phyloP scores from a whole-genome alignment of 2,888 invertebrate genomes.

The Sturmia bella region DNA sequence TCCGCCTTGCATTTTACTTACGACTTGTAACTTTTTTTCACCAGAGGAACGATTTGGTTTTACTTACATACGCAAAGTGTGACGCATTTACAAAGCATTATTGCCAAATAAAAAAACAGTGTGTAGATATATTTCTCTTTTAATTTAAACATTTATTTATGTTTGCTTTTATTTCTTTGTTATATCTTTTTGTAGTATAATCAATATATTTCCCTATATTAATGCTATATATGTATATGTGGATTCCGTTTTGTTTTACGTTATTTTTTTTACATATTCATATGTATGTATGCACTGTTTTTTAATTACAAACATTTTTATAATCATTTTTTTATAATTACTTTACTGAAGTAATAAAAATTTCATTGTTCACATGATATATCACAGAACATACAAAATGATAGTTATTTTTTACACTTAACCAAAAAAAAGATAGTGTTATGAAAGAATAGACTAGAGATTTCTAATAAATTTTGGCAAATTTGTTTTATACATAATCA shows the following conservation, averaged over 20 bases:
- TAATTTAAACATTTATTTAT: slow-evolving; percentile 61
- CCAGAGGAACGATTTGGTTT: no score
- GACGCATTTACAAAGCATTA: not conserved
- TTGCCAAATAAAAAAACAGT: no score
- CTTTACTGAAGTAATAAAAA: slow-evolving; percentile 64
- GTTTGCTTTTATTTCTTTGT: slow-evolving; percentile 58
- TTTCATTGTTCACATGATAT: slow-evolving; percentile 71
- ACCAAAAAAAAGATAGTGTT: slow-evolving; percentile 29
- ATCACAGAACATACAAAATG: slow-evolving; percentile 80
- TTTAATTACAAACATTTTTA: slow-evolving; percentile 52
- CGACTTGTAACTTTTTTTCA: no score
- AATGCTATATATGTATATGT: slow-evolving; percentile 30
- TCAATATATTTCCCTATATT: slow-evolving; percentile 57
- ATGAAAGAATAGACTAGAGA: slow-evolving; percentile 15
- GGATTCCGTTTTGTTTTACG: slow-evolving; percentile 20
- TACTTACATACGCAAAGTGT: not conserved
- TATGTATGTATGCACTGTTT: no score
- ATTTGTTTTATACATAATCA: slow-evolving; percentile 53
- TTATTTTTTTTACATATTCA: slow-evolving; percentile 43
- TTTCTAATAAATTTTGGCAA: slow-evolving; percentile 47
- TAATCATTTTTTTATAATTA: slow-evolving; percentile 52
- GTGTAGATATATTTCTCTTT: slow-evolving; percentile 6
- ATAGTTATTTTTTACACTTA: slow-evolving; percentile 71
- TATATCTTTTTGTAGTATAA: slow-evolving; percentile 53
- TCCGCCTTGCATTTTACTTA: no score